A percentile compares a stretch with the other conserved stretches of the same genome.
phyloP scores from a whole-genome alignment of 35 echinoderm and acorn worm genomes.

The Lytechinus pictus region DNA sequence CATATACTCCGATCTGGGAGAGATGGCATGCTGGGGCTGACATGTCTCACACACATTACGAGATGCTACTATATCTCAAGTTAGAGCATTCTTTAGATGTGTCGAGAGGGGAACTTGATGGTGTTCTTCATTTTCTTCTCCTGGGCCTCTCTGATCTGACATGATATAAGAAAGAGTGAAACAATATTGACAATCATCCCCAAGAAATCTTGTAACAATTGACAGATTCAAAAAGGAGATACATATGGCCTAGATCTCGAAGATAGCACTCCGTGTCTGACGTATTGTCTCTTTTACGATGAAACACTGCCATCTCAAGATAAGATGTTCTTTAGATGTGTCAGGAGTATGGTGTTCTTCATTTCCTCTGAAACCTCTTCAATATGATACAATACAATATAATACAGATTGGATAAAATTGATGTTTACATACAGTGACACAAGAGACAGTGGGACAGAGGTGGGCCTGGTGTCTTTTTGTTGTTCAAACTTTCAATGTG shows the following conservation, averaged over 20 bases:
- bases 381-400: neutral
- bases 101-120: neutral
- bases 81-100: neutral
- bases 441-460: neutral
- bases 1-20: neutral
- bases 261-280: neutral
- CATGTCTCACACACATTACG: neutral
- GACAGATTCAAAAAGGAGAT: conserved; percentile 9
- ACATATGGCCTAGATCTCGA: neutral
- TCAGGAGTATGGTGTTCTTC: neutral
- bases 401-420: neutral
- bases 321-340: neutral
- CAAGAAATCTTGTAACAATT: conserved; percentile 21
- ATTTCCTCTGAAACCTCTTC: neutral
- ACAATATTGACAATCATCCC: conserved; percentile 34
- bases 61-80: neutral
- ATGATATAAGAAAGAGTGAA: neutral
- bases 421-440: neutral
- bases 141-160: too few relatives aligned
- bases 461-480: neutral
- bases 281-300: neutral
- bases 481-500: neutral
- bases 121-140: neutral
- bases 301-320: neutral
- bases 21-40: neutral